These are phyloP conservation scores for Spea multiplicata DNA, from an alignment of 2,113 vertebrate species.

Conservation along the genomic window DNA sequence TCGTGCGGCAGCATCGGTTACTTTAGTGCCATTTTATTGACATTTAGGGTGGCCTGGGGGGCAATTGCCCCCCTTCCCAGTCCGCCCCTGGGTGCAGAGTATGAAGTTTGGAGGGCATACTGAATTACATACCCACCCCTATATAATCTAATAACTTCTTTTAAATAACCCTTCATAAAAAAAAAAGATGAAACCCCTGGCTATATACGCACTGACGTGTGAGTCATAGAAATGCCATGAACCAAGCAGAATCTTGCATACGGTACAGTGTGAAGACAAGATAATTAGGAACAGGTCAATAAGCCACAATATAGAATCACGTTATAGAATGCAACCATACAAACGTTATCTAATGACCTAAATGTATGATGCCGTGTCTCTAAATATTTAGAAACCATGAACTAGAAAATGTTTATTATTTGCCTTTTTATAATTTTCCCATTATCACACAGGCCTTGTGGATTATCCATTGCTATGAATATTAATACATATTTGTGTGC, in stretches of 20 bases:
- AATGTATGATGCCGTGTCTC: background rate
- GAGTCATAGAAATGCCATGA: background rate
- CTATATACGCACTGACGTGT: no score
- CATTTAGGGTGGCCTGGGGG: no score
- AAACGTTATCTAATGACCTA: background rate
- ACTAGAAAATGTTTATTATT: background rate
- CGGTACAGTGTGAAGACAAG: background rate
- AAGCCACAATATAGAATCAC: background rate
- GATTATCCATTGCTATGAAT: background rate
- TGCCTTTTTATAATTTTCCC: slow-evolving; percentile 1
- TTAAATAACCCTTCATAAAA: no score
- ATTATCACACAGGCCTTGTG: background rate
- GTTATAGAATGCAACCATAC: background rate
- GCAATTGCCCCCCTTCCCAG: no score
- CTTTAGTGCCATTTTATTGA: no score
- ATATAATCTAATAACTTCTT: no score
- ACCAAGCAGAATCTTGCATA: background rate
- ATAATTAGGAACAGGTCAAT: background rate
- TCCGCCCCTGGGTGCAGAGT: no score
- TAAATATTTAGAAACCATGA: slow-evolving; percentile 1
- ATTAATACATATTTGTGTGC: slow-evolving; percentile 1
- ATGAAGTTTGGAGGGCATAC: no score
- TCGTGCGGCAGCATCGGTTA: no score
- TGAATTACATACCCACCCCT: no score
- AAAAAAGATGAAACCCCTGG: no score